Evolutionary conservation across 1,140 invertebrate genomes (phyloP).

Genomic region (Monomorium pharaonis): DNA sequence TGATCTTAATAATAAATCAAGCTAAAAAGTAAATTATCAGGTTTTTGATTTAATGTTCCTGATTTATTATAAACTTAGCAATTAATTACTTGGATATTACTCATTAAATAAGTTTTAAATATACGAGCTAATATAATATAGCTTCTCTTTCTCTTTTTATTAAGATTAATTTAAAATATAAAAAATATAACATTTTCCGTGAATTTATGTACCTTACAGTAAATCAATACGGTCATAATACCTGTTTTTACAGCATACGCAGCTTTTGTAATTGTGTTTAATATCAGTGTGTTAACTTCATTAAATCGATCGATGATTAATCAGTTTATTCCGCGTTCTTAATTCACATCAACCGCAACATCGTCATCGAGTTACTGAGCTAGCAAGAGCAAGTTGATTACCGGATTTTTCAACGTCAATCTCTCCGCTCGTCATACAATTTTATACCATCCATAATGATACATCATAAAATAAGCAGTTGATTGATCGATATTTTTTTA

Average conservation of each 20-base stretch:
- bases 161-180: background rate
- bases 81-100: no score
- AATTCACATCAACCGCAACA: conserved; percentile 1
- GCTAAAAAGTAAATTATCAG: no score
- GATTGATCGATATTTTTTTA: conserved; percentile 40
- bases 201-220: background rate
- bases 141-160: no score
- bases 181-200: background rate
- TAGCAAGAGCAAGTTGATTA: background rate
- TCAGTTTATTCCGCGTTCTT: background rate
- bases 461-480: conserved; percentile 30
- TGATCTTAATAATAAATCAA: no score
- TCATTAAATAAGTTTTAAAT: no score
- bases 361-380: background rate
- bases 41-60: no score
- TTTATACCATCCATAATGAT: conserved; percentile 14
- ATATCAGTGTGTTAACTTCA: conserved; percentile 52
- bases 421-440: conserved; percentile 8
- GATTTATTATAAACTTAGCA: no score
- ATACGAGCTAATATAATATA: no score
- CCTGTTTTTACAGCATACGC: background rate
- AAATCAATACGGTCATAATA: background rate
- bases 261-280: conserved; percentile 58
- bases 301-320: conserved; percentile 50
- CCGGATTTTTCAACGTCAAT: conserved; percentile 1